Evolutionary conservation across 2,888 invertebrate species (phyloP).

Genomic region (Andricus curvator): DNA sequence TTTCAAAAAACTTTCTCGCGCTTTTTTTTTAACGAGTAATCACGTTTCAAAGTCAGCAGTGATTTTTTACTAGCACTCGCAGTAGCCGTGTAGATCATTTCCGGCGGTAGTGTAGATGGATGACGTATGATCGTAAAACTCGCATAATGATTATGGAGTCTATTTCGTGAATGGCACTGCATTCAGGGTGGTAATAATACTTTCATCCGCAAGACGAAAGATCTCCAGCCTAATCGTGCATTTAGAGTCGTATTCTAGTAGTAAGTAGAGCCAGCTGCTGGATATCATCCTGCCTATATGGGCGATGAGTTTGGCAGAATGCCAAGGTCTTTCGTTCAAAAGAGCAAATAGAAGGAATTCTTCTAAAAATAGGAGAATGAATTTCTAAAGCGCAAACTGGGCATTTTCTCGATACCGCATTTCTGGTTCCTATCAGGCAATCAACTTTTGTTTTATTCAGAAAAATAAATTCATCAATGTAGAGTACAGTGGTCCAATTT

Average conservation of each 20-base stretch:
- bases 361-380: constrained; percentile 2
- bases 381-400: background rate
- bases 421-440: background rate
- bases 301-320: background rate
- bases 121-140: background rate
- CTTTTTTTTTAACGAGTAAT: no score
- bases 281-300: background rate
- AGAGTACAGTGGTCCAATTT: no score
- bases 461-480: no score
- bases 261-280: background rate
- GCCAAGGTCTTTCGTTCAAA: background rate
- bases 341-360: background rate
- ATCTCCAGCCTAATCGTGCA: background rate
- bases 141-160: background rate
- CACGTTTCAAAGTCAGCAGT: no score
- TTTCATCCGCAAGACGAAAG: background rate
- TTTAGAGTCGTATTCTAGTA: background rate
- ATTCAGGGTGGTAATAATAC: background rate
- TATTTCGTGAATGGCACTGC: background rate
- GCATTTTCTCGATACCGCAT: background rate
- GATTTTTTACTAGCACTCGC: no score
- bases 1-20: fast-evolving
- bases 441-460: background rate
- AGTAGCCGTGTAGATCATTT: fast-evolving
- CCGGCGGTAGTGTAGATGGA: no score